Base-by-base conservation (phyloP, 2,113 vertebrate genomes). In the Urocitellus parryii region DNA sequence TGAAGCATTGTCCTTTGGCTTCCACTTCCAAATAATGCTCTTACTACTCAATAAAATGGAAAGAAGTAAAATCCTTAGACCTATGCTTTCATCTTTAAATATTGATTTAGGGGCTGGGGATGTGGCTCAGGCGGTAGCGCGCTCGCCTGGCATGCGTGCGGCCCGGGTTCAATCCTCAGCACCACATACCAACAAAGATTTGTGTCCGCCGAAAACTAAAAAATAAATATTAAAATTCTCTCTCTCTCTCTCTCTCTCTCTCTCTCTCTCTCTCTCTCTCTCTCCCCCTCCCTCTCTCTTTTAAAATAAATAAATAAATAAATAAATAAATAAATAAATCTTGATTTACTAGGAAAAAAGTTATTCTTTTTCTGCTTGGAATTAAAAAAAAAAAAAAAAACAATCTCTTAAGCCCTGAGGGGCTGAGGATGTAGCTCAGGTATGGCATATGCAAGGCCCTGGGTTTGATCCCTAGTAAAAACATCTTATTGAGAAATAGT, bases 271-370 rank as follows among this genome's bases (percentile, higher is more conserved):
- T n/a, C n/a, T n/a, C n/a, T n/a, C n/a, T n/a, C n/a, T n/a, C n/a
- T n/a, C n/a, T n/a, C n/a, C n/a, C n/a, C n/a, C n/a, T n/a, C n/a
- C n/a, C n/a, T n/a, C n/a, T n/a, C n/a, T n/a, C n/a, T n/a, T n/a
- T n/a, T n/a, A n/a, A n/a, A n/a, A n/a, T n/a, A n/a, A n/a, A n/a
- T n/a, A n/a, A n/a, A n/a, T n/a, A n/a, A 39, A 39, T 39, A 42
- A 42, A 42, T 42, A 42, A 42, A 42, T 42, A 39, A 39, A 39
- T 39, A 42, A 42, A 42, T 93, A 90, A 58, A 48, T 95, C 96
- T 39, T 98, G 90, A 98, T 65, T 91, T 96, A 90, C 96, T 94
- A 95, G 56, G 56, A 92, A 34, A 97, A 97, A 97, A 98, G 98
- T 98, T 96, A 97, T 97, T 98, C 94, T 98, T 94, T 97, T 97